A percentile compares a stretch with the other conserved stretches of the same genome.
These are phyloP conservation scores for Bothrops jararaca DNA, from an alignment of 2,113 vertebrate genomes.

Conservation along the genomic window DNA sequence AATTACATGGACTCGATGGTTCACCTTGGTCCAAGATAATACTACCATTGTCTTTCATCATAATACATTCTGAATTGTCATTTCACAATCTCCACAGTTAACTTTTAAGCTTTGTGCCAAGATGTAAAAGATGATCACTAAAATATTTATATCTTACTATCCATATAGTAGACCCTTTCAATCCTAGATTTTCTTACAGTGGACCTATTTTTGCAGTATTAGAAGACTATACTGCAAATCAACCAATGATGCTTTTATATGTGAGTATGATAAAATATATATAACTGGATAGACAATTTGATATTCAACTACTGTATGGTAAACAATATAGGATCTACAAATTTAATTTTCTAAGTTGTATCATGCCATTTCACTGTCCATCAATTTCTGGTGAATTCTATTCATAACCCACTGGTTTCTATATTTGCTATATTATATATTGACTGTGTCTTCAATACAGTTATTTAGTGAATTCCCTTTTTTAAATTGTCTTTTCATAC, in stretches of 20 bases:
- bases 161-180: neutral
- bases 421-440: neutral
- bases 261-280: no score
- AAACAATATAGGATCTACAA: neutral
- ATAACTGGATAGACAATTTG: neutral
- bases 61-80: neutral
- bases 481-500: neutral
- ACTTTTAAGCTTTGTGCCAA: neutral
- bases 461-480: neutral
- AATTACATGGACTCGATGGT: neutral
- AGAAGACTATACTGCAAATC: neutral
- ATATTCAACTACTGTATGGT: neutral
- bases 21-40: neutral
- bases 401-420: neutral
- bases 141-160: neutral
- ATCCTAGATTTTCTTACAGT: neutral
- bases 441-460: neutral
- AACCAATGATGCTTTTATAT: neutral
- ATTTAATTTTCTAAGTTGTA: neutral
- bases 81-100: neutral
- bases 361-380: neutral
- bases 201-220: neutral
- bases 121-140: neutral
- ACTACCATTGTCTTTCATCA: neutral
- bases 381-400: neutral